Evolutionary conservation across 2,113 vertebrate species (phyloP).

Genomic region (Scomber colias): DNA sequence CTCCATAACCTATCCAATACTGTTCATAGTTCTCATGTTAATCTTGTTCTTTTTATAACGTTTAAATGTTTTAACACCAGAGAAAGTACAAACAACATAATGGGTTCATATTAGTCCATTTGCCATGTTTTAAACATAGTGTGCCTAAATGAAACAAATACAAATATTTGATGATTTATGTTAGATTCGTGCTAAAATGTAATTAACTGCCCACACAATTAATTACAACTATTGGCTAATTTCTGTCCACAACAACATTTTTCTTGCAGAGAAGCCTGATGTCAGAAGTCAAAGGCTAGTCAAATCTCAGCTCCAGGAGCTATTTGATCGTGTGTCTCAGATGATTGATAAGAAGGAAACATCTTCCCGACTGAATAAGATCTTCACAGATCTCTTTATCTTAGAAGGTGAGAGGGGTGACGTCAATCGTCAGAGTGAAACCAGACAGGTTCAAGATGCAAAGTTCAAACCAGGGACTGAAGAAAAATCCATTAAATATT

Average conservation of each 20-base stretch:
- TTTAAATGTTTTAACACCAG: too few species aligned
- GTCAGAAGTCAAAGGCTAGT: background rate
- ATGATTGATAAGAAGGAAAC: conserved; percentile 37
- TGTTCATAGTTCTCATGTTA: too few species aligned
- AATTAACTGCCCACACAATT: background rate
- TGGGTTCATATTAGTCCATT: too few species aligned
- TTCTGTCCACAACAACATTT: background rate
- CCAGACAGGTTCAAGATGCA: background rate
- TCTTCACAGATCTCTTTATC: conserved; percentile 66
- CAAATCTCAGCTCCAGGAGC: conserved; percentile 27
- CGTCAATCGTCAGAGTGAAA: conserved; percentile 15
- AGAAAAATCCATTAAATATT: conserved; percentile 51
- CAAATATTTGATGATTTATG: too few species aligned
- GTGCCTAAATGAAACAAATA: too few species aligned
- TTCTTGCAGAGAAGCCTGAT: conserved; percentile 42
- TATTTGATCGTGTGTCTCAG: conserved; percentile 34
- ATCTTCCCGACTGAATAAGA: conserved; percentile 38
- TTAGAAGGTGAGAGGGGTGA: conserved; percentile 45
- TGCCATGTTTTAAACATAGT: too few species aligned
- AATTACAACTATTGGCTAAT: background rate
- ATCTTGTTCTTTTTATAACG: too few species aligned
- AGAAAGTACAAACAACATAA: too few species aligned
- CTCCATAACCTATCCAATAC: too few species aligned
- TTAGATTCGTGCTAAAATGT: background rate
- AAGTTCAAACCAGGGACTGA: conserved; percentile 43